phyloP scores from a whole-genome alignment of 2,113 vertebrate genomes.

The Chionomys nivalis region DNA sequence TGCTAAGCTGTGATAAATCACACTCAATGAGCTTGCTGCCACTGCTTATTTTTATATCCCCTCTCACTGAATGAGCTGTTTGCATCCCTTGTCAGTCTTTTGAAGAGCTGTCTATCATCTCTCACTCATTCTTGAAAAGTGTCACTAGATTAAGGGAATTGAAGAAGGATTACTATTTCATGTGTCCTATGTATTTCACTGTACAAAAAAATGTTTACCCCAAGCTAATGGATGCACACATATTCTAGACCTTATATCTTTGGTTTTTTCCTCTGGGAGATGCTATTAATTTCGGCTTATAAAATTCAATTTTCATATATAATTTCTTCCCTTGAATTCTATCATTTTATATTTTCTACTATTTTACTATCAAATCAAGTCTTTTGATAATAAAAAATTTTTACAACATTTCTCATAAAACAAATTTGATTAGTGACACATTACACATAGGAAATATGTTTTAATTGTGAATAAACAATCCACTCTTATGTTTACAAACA shows the following conservation, averaged over 20 bases:
- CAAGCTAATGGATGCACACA: not conserved
- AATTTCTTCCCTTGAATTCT: not conserved
- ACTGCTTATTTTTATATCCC: not conserved
- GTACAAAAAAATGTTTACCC: not conserved
- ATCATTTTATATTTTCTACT: not conserved
- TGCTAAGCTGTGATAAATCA: not conserved
- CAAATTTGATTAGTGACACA: not conserved
- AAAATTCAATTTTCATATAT: not conserved
- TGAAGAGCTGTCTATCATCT: not conserved
- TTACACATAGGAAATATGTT: not conserved
- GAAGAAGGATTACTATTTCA: not conserved
- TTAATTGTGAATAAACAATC: not conserved
- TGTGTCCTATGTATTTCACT: not conserved
- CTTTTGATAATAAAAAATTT: conserved; percentile 5
- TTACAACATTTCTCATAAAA: not conserved
- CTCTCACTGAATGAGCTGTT: not conserved
- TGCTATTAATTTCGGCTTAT: not conserved
- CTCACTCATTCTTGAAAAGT: not conserved
- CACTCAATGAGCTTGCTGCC: not conserved
- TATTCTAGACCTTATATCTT: not conserved
- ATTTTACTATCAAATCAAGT: not conserved
- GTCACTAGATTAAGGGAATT: not conserved
- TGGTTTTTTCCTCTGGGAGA: not conserved
- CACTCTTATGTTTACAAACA: not conserved
- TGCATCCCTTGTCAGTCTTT: not conserved